Evolutionary conservation across 2,797 vertebrate genomes (phyloP), one percentile per base, ranked within the genome.

Genomic region (Parotocinclus haroldoi): DNA sequence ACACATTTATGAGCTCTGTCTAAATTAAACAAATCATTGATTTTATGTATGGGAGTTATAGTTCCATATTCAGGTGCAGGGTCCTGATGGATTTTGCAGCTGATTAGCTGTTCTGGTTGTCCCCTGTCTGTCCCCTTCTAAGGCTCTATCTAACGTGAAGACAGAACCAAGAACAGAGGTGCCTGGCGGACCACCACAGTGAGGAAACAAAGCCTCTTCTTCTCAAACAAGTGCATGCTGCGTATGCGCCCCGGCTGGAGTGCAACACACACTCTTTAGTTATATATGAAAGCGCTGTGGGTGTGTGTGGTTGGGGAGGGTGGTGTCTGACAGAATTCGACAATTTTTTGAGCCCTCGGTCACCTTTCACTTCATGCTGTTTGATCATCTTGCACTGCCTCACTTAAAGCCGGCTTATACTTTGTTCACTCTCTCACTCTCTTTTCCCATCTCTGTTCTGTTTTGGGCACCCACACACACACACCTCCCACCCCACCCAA

Each of bases 1-100:
- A 87, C 86, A 81, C 83, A 81, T 82, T 86, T 82, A 83, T 81
- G 83, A 84, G 84, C 86, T 82, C 85, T 85, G 82, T 89, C 87
- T 87, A 87, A 89, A 91, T 90, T 89, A 91, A 91, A 90, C 89
- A 91, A 89, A 84, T 86, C 89, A 91, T 91, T 90, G 88, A 89
- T 89, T 91, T 91, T 91, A 91, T 90, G 87, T 83, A 69, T 80
- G 86, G 77, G 83, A 87, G 86, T 88, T 90, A 87, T 85, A 86
- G 85, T 84, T 80, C 85, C 86, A 87, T 89, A 88, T 87, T 87
- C 84, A 74, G 78, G 70, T 77, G 76, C 82, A 69, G 57, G 76
- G 72, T 71, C 87, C 85, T 85, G 76, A 84, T 81, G 74, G 82
- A 84, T 80, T 79, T 82, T 71, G 70, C 76, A 74, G 82, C 79